Evolutionary conservation across 2,113 vertebrate genomes (phyloP), one percentile per base, ranked within the genome.

Genomic region (Cryptotis parvus): DNA sequence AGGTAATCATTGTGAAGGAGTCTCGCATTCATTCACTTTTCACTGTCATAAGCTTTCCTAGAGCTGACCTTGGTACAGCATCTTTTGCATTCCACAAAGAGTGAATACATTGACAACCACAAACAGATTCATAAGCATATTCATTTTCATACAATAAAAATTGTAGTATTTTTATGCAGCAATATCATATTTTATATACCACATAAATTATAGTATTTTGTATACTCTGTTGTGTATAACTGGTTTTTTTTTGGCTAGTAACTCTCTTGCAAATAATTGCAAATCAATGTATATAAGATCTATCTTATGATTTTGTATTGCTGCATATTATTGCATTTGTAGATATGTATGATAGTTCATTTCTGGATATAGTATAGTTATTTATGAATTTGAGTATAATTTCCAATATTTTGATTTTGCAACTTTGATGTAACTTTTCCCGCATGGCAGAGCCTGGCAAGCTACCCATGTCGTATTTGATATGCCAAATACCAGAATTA

Each of bases 341-440:
- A 81, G 18, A 9, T 33, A 69, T 55, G 70, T 6, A 85, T 31
- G 9, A 15, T 72, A 83, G 39, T 84, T 89, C 72, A 79, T n/a
- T 86, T 11, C n/a, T 91, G 58, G 27, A 1, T n/a, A 79, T 68
- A 61, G 37, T 16, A 29, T 76, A 75, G 66, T 58, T 68, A 73
- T 77, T 69, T 83, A 58, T 75, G 27, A 26, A 75, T 52, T 0
- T 77, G 73, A 73, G 39, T 70, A 27, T 72, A 58, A 26, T 37
- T 77, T 82, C 20, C 16, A 83, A 33, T 86, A 69, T 61, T 89
- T 92, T 77, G 18, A n/a, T 91, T 39, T 82, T 87, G 39, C 75
- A 86, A 91, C 83, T 6, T 7, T 86, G 80, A 66, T 91, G 8
- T 55, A 83, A n/a, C n/a, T n/a, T n/a, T n/a, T n/a, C n/a, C n/a